phyloP scores from a whole-genome alignment of 2,888 invertebrate species.

The Pilophorus perplexus region DNA sequence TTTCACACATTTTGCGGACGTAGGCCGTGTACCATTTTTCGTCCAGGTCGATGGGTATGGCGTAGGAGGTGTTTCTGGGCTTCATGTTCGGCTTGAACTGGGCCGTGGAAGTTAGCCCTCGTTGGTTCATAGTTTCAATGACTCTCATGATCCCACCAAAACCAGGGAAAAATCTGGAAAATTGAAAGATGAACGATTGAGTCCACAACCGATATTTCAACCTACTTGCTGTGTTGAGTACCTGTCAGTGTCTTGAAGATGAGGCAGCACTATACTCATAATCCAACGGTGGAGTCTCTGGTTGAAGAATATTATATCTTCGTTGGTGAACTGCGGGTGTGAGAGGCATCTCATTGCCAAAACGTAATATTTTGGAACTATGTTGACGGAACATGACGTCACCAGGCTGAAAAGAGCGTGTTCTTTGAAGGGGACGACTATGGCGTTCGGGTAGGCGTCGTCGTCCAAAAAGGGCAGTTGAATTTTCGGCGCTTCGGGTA shows the following conservation, averaged over 20 bases:
- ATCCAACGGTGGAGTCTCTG: conserved; percentile 28
- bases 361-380: conserved; percentile 46
- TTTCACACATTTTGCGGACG: neutral
- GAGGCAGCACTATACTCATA: conserved; percentile 14
- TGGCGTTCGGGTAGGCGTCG: conserved; percentile 46
- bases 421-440: conserved; percentile 46
- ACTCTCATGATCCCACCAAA: conserved; percentile 48
- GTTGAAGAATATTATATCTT: conserved; percentile 46
- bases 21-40: conserved; percentile 28
- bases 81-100: conserved; percentile 13
- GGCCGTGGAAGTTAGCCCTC: conserved; percentile 30
- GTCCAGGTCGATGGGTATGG: conserved; percentile 17
- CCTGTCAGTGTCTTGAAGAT: conserved; percentile 39
- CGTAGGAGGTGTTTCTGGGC: neutral
- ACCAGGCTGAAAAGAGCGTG: conserved; percentile 46
- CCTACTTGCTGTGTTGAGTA: too few relatives aligned
- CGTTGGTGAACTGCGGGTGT: conserved; percentile 33
- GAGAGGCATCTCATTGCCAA: conserved; percentile 46
- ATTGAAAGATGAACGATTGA: too few relatives aligned
- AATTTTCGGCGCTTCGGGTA: conserved; percentile 42
- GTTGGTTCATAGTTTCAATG: conserved; percentile 47
- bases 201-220: too few relatives aligned
- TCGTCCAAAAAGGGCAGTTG: conserved; percentile 47
- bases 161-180: conserved; percentile 47
- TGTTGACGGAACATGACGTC: conserved; percentile 45